phyloP scores from a whole-genome alignment of 2,113 vertebrate species.

The Nothobranchius kuhntae region DNA sequence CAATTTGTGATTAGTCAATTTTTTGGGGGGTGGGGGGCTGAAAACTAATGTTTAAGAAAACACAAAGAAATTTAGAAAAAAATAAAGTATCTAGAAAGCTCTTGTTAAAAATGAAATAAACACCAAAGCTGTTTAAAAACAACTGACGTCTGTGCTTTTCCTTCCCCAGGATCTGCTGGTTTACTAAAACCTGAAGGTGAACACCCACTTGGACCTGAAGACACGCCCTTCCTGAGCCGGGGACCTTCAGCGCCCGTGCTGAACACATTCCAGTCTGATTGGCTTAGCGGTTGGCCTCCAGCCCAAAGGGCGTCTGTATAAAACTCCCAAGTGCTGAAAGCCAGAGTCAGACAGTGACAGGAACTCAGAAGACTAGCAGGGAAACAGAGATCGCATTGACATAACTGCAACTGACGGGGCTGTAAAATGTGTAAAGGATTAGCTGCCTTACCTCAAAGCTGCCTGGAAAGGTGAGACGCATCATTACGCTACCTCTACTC shows the following conservation, averaged over 20 bases:
- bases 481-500: neutral
- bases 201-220: constrained; percentile 32
- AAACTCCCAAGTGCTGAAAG: constrained; percentile 59
- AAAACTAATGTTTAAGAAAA: too few species aligned
- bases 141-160: neutral
- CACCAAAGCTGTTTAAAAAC: too few species aligned
- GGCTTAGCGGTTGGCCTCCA: constrained; percentile 71
- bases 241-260: constrained; percentile 25
- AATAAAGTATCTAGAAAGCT: too few species aligned
- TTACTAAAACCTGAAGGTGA: constrained; percentile 51
- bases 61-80: neutral
- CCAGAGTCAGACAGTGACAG: constrained; percentile 65
- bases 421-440: constrained; percentile 84
- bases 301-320: constrained; percentile 74
- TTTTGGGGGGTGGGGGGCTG: too few species aligned
- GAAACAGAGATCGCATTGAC: constrained; percentile 12
- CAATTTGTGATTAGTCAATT: neutral
- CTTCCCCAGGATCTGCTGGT: constrained; percentile 18
- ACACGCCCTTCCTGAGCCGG: constrained; percentile 33
- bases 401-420: constrained; percentile 27
- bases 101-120: too few species aligned
- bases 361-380: constrained; percentile 4
- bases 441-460: constrained; percentile 81
- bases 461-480: constrained; percentile 78
- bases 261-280: constrained; percentile 74